Evolutionary conservation across 2,888 invertebrate genomes (phyloP), one percentile per base, ranked within the genome.

Genomic region (Phortica magna): DNA sequence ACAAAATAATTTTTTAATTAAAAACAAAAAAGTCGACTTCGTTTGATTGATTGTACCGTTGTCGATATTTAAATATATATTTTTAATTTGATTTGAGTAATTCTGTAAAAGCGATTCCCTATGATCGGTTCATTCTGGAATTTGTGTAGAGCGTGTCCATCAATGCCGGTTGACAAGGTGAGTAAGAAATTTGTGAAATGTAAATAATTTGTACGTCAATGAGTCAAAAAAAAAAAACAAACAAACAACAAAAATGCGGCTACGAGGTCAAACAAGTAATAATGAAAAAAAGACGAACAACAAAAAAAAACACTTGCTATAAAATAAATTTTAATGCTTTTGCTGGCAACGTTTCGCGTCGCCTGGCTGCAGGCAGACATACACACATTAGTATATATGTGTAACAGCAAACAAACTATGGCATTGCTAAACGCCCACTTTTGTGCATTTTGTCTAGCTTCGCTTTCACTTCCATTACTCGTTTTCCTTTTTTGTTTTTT

Each of bases 121-220:
- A 98, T 98, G 98, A 97, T 98, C 94, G 97, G 97, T 93, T 97
- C 97, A 94, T 97, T 98, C 94, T 97, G 97, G 97, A 98, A 97
- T 94, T 94, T 98, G 94, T 98, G 98, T 94, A 96, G 97, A 93
- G 97, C 97, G 94, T 98, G 98, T 94, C 98, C 97, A 93, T 97
- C 97, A 93, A 97, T 97, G 97, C 97, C 97, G 93, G 96, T 97
- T 92, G 98, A 97, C 94, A 97, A 97, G 97, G 98, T 98, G 93
- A 94, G 93, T 89, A 78, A 48, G 19, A 70, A 14, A 43, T 61
- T 31, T 31, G 31, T 31, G 31, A 31, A 31, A 31, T 31, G 31
- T 31, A 53, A 17, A 53, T 55, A 70, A 53, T 67, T 17, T 53
- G 39, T 77, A 78, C 76, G 64, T 64, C 64, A 64, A 31, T 64